Evolutionary conservation across 2,888 invertebrate genomes (phyloP).

Genomic region (Thereva unica): DNA sequence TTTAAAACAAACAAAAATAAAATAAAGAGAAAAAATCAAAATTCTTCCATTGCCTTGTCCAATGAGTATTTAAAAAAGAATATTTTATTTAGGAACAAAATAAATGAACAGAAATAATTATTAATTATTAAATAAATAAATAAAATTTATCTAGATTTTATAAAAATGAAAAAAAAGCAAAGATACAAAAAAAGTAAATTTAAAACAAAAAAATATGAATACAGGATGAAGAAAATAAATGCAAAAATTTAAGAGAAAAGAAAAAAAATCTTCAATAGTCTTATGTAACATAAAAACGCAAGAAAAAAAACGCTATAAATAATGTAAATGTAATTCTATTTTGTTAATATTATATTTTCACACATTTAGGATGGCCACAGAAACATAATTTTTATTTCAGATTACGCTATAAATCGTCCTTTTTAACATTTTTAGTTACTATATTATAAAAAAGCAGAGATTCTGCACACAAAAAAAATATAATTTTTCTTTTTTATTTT

Average conservation of each 20-base stretch:
- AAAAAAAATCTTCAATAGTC: conserved; percentile 28
- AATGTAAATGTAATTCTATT: conserved; percentile 25
- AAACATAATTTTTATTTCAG: no score
- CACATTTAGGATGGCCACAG: no score
- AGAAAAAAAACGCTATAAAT: conserved; percentile 14
- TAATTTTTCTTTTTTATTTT: no score
- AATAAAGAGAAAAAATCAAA: no score
- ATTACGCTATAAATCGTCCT: no score
- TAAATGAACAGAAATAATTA: background rate
- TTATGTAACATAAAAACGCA: conserved; percentile 21
- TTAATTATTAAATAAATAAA: background rate
- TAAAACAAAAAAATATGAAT: conserved; percentile 6
- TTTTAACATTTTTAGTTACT: no score
- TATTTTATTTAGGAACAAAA: background rate
- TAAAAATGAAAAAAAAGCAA: background rate
- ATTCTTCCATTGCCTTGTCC: no score
- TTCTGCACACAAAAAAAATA: no score
- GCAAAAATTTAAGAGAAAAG: conserved; percentile 15
- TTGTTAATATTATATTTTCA: background rate
- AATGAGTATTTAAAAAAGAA: no score
- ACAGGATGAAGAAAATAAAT: conserved; percentile 7
- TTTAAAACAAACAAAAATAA: no score
- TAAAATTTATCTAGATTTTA: background rate
- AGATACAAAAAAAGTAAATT: conserved; percentile 3
- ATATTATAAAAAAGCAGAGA: no score